A percentile compares a stretch with the other conserved stretches of the same genome.
Conservation (phyloP, 1,140 invertebrate species). For the Drosophila paulistorum region DNA sequence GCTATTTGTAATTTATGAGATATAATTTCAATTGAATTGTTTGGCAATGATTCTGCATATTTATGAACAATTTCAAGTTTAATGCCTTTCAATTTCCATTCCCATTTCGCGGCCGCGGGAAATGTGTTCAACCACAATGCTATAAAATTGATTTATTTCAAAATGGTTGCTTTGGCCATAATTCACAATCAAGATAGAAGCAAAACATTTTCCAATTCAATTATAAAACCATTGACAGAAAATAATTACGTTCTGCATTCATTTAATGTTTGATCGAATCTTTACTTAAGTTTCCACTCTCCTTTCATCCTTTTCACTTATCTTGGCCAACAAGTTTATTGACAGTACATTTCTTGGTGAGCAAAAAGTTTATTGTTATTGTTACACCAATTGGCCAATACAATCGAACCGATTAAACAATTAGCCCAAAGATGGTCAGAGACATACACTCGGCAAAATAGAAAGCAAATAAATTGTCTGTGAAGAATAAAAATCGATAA, state of each 20-base stretch:
- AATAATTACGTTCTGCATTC: no score
- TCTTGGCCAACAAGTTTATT: background rate
- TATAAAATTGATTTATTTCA: no score
- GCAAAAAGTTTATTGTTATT: conserved; percentile 1
- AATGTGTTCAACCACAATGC: no score
- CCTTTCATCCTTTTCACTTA: background rate
- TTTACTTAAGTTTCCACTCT: background rate
- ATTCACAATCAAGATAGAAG: no score
- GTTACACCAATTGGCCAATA: background rate
- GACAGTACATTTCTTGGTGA: background rate
- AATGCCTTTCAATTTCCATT: no score
- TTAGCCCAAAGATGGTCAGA: background rate
- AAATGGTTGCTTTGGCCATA: no score
- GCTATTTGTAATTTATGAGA: conserved; percentile 52
- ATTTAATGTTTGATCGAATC: background rate
- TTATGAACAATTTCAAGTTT: no score
- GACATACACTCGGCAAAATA: background rate
- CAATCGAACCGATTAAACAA: conserved; percentile 3
- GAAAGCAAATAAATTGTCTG: background rate
- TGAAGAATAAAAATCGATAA: no score
- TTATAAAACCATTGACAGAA: background rate
- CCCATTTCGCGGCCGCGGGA: no score
- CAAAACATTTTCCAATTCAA: background rate
- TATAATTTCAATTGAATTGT: conserved; percentile 41
- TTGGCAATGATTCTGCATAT: conserved; percentile 4